A percentile compares a stretch with the other conserved stretches of the same genome.
These are phyloP conservation scores for Galleria mellonella DNA, from an alignment of 1,140 invertebrate genomes.

Conservation along the genomic window DNA sequence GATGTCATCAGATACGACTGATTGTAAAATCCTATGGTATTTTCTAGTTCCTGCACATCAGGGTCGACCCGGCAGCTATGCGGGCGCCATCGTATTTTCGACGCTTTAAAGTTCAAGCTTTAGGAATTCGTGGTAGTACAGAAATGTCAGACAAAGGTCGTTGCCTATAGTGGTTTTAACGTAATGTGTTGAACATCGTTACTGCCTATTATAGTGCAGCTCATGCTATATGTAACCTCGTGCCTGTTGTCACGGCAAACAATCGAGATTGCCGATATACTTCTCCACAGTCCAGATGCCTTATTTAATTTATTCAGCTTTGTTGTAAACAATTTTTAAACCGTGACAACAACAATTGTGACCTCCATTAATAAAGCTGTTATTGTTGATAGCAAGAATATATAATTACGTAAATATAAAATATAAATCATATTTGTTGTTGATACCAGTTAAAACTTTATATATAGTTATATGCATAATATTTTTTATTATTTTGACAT, in stretches of 20 bases:
- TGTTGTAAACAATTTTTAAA: too few species aligned
- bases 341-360: too few species aligned
- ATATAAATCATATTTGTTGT: too few species aligned
- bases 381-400: too few species aligned
- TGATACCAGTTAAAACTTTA: too few species aligned
- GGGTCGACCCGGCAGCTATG: conserved; percentile 33
- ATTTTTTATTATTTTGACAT: too few species aligned
- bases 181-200: conserved; percentile 12
- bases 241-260: conserved; percentile 19
- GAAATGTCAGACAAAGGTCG: conserved; percentile 56
- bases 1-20: too few species aligned
- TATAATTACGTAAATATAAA: too few species aligned
- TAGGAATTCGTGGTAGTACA: conserved; percentile 34
- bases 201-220: conserved; percentile 2
- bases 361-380: too few species aligned
- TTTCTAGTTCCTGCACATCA: conserved; percentile 9
- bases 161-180: conserved; percentile 23
- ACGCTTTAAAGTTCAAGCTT: conserved; percentile 43
- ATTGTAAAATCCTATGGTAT: background rate
- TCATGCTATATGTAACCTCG: conserved; percentile 22
- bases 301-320: too few species aligned
- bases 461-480: too few species aligned
- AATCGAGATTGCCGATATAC: conserved; percentile 9
- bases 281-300: too few species aligned
- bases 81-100: conserved; percentile 38